Base-by-base conservation (phyloP, 2,888 invertebrate species). In the Tubiluchus corallicola region DNA sequence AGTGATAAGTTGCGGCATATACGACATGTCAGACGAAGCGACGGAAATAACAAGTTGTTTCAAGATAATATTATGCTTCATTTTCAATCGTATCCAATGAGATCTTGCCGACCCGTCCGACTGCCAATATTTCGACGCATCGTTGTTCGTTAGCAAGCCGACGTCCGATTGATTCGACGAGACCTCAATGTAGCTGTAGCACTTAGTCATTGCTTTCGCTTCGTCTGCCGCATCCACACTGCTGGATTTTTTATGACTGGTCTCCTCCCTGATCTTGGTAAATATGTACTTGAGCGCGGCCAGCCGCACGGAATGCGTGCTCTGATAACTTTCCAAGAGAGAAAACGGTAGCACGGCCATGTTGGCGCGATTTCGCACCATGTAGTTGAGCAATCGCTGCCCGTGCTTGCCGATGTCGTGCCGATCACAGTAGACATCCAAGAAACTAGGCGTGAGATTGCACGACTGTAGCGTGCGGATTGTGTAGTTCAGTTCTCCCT, bases 31-130 rank as follows among this genome's bases (percentile, higher is more conserved):
- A n/a, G n/a, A n/a, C n/a, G n/a, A n/a, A n/a, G n/a, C n/a, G n/a
- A n/a, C n/a, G n/a, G n/a, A n/a, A n/a, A n/a, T n/a, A n/a, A n/a
- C n/a, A n/a, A n/a, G n/a, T n/a, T n/a, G n/a, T n/a, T n/a, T n/a
- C n/a, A n/a, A n/a, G n/a, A n/a, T n/a, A n/a, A n/a, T n/a, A n/a
- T n/a, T n/a, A n/a, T n/a, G n/a, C n/a, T n/a, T n/a, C n/a, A n/a
- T n/a, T n/a, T n/a, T n/a, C n/a, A n/a, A 62, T 61, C 62, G 56
- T 41, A 62, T 57, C 58, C 58, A 62, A 49, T 62, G 62, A 18
- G 61, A 58, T 19, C 60, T 50, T 4, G 61, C 61, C 13, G 60
- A 54, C 15, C 62, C 62, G 51, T 62, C 61, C 3, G 61, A 61
- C 53, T 62, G 62, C 62, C 62, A 62, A 48, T 55, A 61, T 3